Base-by-base conservation (phyloP, 2,113 vertebrate genomes). In the Canis aureus region DNA sequence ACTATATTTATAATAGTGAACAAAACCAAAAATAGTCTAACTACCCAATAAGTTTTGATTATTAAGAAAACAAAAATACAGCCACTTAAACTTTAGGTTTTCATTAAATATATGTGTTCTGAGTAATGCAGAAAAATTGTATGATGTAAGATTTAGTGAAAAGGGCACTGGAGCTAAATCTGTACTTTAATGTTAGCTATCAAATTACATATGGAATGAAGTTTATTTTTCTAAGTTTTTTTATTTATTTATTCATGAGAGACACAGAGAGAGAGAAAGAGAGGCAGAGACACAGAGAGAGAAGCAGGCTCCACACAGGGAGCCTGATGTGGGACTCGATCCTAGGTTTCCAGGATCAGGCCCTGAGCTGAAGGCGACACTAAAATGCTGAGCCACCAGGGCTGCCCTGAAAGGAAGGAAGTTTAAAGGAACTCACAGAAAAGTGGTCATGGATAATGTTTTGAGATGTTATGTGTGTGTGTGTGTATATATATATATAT, bases 101-200 rank as follows among this genome's bases (percentile, higher is more conserved):
- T 83, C 0, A 66, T 69, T 32, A 91, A 82, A 73, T 43, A 51
- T 81, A 29, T 84, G 7, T 53, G 17, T 81, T 69, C 16, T 17
- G 92, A 73, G 3, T 67, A 81, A 82, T 82, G 81, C 32, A 29
- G 3, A 27, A 96, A 73, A 93, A 16, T n/a, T n/a, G 71, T 20
- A 80, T 29, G 8, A 62, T 92, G 15, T n/a, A 94, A 29, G 19
- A 7, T 62, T 93, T 88, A 91, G 8, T 81, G 27, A n/a, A 86
- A 93, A 27, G 11, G 84, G 25, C 38, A 2, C 15, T 82, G 32
- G 84, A 22, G 1, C 53, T 89, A 84, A 84, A 80, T 76, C 4
- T 3, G 71, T 80, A 8, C 17, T 89, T 91, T 60, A 57, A 76
- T 89, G 96, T 96, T 82, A 89, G 29, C 20, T 92, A 6, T 86